Evolutionary conservation across 2,888 invertebrate genomes (phyloP).

Genomic region (Mylabris sibirica): DNA sequence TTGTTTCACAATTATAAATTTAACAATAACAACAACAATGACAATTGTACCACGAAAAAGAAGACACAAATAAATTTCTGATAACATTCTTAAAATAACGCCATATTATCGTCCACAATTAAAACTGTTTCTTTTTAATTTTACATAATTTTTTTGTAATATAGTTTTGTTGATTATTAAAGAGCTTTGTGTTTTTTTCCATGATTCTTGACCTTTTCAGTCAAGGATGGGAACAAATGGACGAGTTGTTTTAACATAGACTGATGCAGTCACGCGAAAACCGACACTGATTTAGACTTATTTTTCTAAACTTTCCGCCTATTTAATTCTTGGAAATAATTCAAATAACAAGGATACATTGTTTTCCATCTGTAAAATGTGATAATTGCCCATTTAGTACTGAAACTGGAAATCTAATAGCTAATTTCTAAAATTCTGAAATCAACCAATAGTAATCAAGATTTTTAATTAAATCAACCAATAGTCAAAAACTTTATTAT

Average conservation of each 20-base stretch:
- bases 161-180: not conserved
- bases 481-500: not conserved
- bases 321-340: not conserved
- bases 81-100: not conserved
- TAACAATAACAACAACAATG: not conserved
- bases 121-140: not conserved
- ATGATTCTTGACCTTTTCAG: slow-evolving; percentile 12
- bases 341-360: not conserved
- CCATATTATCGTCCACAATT: not conserved
- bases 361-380: not conserved
- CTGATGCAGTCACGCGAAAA: slow-evolving; percentile 11
- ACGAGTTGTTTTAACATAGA: slow-evolving; percentile 3
- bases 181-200: not conserved
- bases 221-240: slow-evolving; percentile 7
- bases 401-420: no score
- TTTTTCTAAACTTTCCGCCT: not conserved
- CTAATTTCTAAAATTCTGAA: no score
- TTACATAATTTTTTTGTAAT: not conserved
- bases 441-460: no score
- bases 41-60: not conserved
- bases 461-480: not conserved
- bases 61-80: not conserved
- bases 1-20: slow-evolving; percentile 13
- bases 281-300: not conserved
- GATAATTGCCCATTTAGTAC: not conserved